These are phyloP conservation scores for Margaritifera margaritifera DNA, from an alignment of 2,888 invertebrate genomes.

Conservation along the genomic window DNA sequence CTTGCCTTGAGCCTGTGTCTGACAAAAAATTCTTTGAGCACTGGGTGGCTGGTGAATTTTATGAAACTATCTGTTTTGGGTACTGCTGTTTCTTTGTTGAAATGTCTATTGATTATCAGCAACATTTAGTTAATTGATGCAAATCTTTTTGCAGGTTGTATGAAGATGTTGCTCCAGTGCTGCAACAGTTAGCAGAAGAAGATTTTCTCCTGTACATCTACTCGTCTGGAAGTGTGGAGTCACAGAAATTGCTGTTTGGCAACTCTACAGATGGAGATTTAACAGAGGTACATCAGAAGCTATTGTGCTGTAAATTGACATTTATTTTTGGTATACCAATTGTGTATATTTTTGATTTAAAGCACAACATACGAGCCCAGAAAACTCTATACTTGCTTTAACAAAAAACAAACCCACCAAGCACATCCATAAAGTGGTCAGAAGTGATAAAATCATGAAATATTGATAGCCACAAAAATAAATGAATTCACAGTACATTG, in stretches of 20 bases:
- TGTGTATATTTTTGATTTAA: not conserved
- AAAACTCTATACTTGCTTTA: too few species aligned
- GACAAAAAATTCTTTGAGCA: too few species aligned
- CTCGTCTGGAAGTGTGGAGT: slow-evolving; percentile 92
- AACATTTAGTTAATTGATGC: not conserved
- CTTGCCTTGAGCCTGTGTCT: too few species aligned
- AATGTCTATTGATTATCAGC: not conserved
- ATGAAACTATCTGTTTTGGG: too few species aligned
- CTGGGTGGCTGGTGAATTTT: too few species aligned
- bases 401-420: too few species aligned
- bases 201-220: slow-evolving; percentile 87
- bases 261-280: slow-evolving; percentile 85
- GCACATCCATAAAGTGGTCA: too few species aligned
- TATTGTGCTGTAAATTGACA: not conserved
- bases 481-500: too few species aligned
- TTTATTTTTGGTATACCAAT: not conserved
- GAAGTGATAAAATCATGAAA: too few species aligned
- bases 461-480: too few species aligned
- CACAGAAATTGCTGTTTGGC: slow-evolving; percentile 90
- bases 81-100: slow-evolving; percentile 11
- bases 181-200: slow-evolving; percentile 82
- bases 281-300: slow-evolving; percentile 74
- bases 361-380: not conserved
- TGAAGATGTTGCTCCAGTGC: slow-evolving; percentile 85
- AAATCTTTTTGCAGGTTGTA: slow-evolving; percentile 81